Conservation (phyloP, 2,113 vertebrate species). For the Oplegnathus fasciatus region DNA sequence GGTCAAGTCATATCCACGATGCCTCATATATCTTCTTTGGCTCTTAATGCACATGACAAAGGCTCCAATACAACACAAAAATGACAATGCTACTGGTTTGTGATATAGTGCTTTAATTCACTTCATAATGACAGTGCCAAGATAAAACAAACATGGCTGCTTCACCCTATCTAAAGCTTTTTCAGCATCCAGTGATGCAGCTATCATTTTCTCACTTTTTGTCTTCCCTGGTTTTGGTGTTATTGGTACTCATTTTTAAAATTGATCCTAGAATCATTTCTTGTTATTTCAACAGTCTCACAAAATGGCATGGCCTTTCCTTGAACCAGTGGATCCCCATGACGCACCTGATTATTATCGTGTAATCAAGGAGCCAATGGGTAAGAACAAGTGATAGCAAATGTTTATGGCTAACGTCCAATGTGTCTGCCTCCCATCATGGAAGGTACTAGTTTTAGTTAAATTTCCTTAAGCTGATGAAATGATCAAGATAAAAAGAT, state of each 20-base stretch:
- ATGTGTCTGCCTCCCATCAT: not conserved
- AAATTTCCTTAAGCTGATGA: not conserved
- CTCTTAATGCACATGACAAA: too few relatives aligned
- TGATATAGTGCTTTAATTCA: not conserved
- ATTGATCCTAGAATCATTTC: not conserved
- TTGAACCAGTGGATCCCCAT: conserved; percentile 96
- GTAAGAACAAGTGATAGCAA: conserved; percentile 80
- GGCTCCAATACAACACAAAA: too few relatives aligned
- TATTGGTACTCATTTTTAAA: too few relatives aligned
- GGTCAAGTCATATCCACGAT: too few relatives aligned
- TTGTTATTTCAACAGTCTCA: conserved; percentile 86
- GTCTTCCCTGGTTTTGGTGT: not conserved
- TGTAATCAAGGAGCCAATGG: conserved; percentile 99
- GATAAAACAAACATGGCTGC: not conserved
- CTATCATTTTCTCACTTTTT: not conserved
- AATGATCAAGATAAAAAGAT: not conserved
- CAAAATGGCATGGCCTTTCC: conserved; percentile 99
- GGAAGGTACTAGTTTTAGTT: not conserved
- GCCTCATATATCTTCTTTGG: too few relatives aligned
- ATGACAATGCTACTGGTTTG: not conserved
- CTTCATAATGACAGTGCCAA: not conserved
- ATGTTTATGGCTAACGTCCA: not conserved
- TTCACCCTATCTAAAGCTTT: not conserved
- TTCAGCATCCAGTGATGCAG: not conserved
- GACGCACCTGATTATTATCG: conserved; percentile 98